Evolutionary conservation across 2,888 invertebrate species (phyloP).

Genomic region (Synanthedon andrenaeformis): DNA sequence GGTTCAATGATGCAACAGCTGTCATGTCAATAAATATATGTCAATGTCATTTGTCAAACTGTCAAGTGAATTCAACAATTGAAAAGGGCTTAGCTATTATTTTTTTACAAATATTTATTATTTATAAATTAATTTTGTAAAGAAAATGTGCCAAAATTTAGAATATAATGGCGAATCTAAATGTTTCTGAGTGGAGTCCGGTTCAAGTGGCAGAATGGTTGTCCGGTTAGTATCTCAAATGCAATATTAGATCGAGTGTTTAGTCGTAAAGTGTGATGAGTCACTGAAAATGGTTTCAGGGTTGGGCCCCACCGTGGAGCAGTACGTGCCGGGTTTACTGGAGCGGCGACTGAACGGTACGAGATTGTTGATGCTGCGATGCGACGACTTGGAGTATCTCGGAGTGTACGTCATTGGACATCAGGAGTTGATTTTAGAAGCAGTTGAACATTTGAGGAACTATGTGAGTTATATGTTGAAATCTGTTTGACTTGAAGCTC

Average conservation of each 20-base stretch:
- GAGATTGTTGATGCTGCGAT: conserved; percentile 84
- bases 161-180: conserved; percentile 38
- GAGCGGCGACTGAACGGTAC: conserved; percentile 86
- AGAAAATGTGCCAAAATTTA: not conserved
- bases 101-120: too few species aligned
- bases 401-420: conserved; percentile 91
- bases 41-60: too few species aligned
- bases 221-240: conserved; percentile 73
- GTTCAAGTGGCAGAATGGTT: conserved; percentile 93
- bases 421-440: conserved; percentile 93
- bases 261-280: conserved; percentile 15
- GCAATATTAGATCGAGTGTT: conserved; percentile 3
- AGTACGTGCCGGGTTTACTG: conserved; percentile 83
- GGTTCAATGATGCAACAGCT: too few species aligned
- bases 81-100: too few species aligned
- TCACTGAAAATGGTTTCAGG: conserved; percentile 62
- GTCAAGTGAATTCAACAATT: too few species aligned
- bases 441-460: conserved; percentile 89
- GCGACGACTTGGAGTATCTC: conserved; percentile 89
- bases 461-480: conserved; percentile 74
- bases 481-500: not conserved
- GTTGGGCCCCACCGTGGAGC: conserved; percentile 81
- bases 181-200: conserved; percentile 89
- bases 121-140: too few species aligned
- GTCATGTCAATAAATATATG: too few species aligned